Evolutionary conservation across 2,888 invertebrate species (phyloP), one percentile per base, ranked within the genome.

Genomic region (Acholoe squamosa): DNA sequence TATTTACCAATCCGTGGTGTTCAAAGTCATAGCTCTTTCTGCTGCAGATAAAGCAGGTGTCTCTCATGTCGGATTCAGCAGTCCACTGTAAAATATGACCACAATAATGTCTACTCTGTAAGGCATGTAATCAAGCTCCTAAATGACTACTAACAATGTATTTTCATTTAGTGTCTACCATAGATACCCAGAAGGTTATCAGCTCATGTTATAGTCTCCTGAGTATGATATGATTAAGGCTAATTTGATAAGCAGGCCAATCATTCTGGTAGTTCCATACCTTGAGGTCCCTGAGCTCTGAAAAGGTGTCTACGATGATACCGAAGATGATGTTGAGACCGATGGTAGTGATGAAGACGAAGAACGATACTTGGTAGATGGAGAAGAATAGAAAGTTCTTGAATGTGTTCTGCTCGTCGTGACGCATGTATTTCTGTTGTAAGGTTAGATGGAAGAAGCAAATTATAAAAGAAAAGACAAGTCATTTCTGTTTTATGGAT

Each of bases 281-380:
- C 94, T 96, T 96, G 89, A 95, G 93, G 92, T 96, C 96, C 92
- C 96, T 93, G 25, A 96, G 94, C 92, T 96, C 95, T 0, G 95
- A 95, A 94, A 96, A 96, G 7, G 96, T 96, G 93, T 96, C 96
- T 52, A 96, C 95, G 89, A 96, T 96, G 93, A 96, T 96, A 93
- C 96, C 96, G 91, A 96, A 96, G 93, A 96, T 96, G 92, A 96
- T 95, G 94, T 96, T 96, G 89, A 96, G 94, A 51, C 96, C 96
- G 92, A 96, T 96, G 61, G 96, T 96, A 16, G 96, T 95, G 93
- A 96, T 95, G 93, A 95, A 95, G 92, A 95, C 94, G 93, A 96
- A 96, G 94, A 96, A 96, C 31, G 95, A 94, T 31, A 96, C 94
- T 92, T 96, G 95, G 92, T 94, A 96, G 43, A 96, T 91, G 19